Base-by-base conservation (phyloP, 2,113 vertebrate genomes). In the Leptocoma aspasia region DNA sequence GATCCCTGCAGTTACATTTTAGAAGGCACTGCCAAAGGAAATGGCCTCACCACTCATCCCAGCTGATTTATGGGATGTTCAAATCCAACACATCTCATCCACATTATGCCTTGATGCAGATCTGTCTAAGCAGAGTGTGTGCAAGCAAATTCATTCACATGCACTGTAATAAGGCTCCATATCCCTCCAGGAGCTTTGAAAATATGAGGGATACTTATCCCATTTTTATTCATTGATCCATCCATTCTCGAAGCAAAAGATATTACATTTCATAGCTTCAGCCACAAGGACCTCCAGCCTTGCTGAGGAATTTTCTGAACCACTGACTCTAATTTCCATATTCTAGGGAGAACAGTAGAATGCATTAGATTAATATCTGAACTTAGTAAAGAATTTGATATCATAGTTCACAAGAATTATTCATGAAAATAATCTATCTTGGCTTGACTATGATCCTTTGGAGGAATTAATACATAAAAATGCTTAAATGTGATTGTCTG, bases 331-430 rank as follows among this genome's bases (percentile, higher is more conserved):
- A 39, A 96, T 94, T 95, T 92, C 68, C 68, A 72, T 90, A 88
- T 94, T 92, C 83, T 93, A 52, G 23, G 76, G 71, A 92, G 80
- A 93, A 90, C 50, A 77, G 89, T 49, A 73, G 86, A 96, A 92
- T 84, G 64, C 50, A 92, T 94, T 95, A 93, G 89, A 95, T 97
- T 95, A 88, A 95, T 95, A 94, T 86, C 90, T 91, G 91, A 96
- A 89, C 21, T 73, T 93, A 57, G 84, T 23, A 96, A 93, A 86
- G 68, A 66, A 72, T 94, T 96, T 89, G 66, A 86, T 94, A 96
- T 49, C 33, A 7, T 42, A 72, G 41, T 85, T 94, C 88, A 86
- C 52, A 53, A 66, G 80, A 97, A 94, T 96, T 92, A 93, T 93
- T 94, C 90, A 94, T 95, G 92, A 94, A 90, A 96, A 97, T 72